A percentile compares a stretch with the other conserved stretches of the same genome.
phyloP scores from a whole-genome alignment of 2,113 vertebrate genomes.

The Sarotherodon lohbergeri region DNA sequence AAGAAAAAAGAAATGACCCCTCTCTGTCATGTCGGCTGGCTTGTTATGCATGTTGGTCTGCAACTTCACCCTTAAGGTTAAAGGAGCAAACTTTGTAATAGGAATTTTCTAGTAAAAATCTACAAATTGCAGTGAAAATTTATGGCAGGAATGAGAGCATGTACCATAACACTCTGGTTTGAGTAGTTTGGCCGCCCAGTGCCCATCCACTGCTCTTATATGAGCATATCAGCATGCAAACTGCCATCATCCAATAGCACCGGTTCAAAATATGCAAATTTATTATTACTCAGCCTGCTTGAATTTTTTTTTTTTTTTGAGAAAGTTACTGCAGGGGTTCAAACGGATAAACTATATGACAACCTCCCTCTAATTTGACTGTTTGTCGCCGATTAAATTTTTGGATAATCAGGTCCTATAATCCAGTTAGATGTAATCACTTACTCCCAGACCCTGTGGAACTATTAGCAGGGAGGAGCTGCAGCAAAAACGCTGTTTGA shows the following conservation, averaged over 20 bases:
- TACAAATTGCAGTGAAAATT: constrained; percentile 16
- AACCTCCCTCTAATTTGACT: constrained; percentile 29
- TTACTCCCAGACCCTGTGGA: constrained; percentile 60
- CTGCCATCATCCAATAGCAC: constrained; percentile 2
- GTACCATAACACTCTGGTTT: constrained; percentile 11
- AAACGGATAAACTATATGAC: background rate
- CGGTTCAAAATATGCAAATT: constrained; percentile 17
- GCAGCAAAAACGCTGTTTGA: constrained; percentile 57
- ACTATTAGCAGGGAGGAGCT: constrained; percentile 59
- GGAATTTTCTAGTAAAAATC: background rate
- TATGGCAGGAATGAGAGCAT: background rate
- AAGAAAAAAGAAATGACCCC: background rate
- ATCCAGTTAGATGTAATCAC: constrained; percentile 68
- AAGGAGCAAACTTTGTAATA: background rate
- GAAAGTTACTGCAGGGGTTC: background rate
- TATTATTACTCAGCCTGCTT: background rate
- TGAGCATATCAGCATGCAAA: background rate
- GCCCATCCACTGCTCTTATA: constrained; percentile 22
- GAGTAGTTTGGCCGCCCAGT: constrained; percentile 3
- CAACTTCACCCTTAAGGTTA: background rate
- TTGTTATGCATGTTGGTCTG: background rate
- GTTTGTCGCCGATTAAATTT: constrained; percentile 57
- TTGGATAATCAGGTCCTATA: constrained; percentile 56
- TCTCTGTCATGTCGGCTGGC: background rate
- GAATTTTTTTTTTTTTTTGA: background rate